phyloP scores from a whole-genome alignment of 2,797 vertebrate species.

The Phalloptychus januarius region DNA sequence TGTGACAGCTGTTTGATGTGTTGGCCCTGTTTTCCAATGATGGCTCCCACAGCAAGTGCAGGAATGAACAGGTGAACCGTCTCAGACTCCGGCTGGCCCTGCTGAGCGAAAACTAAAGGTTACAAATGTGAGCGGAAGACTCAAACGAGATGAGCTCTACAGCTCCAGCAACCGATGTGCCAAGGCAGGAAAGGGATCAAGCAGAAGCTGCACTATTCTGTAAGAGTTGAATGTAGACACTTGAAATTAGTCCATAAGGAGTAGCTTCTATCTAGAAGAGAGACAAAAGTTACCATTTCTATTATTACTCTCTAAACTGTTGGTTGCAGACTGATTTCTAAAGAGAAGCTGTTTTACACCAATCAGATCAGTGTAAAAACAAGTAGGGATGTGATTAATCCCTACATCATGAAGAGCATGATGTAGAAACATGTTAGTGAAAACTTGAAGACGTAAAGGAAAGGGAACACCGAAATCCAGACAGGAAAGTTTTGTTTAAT shows the following conservation, averaged over 20 bases:
- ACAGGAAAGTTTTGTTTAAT: background rate
- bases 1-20: constrained; percentile 99
- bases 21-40: constrained; percentile 98
- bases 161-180: background rate
- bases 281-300: background rate
- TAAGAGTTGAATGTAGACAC: constrained; percentile 1
- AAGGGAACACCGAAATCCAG: background rate
- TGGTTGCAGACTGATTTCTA: background rate
- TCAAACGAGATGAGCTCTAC: background rate
- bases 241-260: constrained; percentile 1
- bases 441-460: background rate
- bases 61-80: constrained; percentile 98
- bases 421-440: background rate
- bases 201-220: constrained; percentile 27
- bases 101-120: constrained; percentile 61
- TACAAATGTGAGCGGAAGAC: background rate
- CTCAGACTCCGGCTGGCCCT: constrained; percentile 93
- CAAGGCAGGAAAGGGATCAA: constrained; percentile 22
- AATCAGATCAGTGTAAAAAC: background rate
- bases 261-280: background rate
- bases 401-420: background rate
- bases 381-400: background rate
- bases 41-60: constrained; percentile 94
- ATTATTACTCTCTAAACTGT: background rate
- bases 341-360: no score